Evolutionary conservation across 2,113 vertebrate species (phyloP), one percentile per base, ranked within the genome.

Genomic region (Athene cunicularia): DNA sequence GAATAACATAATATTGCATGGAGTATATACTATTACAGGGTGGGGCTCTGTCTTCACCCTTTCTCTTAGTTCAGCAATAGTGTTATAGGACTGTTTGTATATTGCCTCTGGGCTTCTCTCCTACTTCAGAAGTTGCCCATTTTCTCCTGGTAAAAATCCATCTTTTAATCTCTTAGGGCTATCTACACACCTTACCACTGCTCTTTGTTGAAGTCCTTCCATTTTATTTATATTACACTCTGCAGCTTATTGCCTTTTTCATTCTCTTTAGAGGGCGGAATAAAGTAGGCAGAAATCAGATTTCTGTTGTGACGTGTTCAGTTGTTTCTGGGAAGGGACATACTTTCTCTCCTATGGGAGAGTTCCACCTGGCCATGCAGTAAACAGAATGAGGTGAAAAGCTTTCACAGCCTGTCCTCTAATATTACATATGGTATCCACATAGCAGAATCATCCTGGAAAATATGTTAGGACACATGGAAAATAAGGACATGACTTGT

Each of bases 351-450:
- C 37, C 28, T 72, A 76, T 82, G 33, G 19, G 50, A 79, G 30
- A 73, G 9, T 4, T 59, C 58, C 8, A 47, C 58, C 24, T 82
- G 64, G 27, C 15, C 72, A 7, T 27, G 3, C n/a, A 71, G 27
- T 26, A 68, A 33, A 68, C 1, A 26, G 11, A 81, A 79, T 6
- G 20, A 64, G 18, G 14, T 7, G 67, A 79, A 87, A 66, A 71
- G 9, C 1, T 86, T 89, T 58, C 35, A 23, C 9, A 71, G 20
- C 2, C 76, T 81, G 8, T n/a, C 28, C 8, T 47, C 30, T 79
- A 66, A 35, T 23, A 63, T 33, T 39, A 47, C 9, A 18, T 20
- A 24, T 0, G 0, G 11, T 80, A 52, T 5, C 6, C 19, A 55
- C 21, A 18, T 24, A 58, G 43, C 43, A 45, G 16, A 45, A 45